A percentile compares a stretch with the other conserved stretches of the same genome.
These are phyloP conservation scores for Spermophilus dauricus DNA, from an alignment of 2,113 vertebrate genomes.

Conservation along the genomic window DNA sequence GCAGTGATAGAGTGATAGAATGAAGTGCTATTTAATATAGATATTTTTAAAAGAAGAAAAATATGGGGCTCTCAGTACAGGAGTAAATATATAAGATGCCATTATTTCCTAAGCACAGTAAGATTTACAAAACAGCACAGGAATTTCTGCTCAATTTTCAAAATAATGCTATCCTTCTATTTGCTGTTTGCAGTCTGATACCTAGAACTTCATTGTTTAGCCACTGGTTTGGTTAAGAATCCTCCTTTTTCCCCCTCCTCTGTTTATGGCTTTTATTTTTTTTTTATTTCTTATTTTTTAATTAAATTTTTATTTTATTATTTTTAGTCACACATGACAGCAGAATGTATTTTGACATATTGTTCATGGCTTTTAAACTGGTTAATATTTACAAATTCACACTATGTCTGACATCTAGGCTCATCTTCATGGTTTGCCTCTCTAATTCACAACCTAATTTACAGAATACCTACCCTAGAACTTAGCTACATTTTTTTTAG, in stretches of 20 bases:
- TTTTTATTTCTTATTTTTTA: too few relatives aligned
- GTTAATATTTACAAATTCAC: not conserved
- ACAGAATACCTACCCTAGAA: not conserved
- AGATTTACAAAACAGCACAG: not conserved
- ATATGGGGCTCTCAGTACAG: not conserved
- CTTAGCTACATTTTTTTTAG: not conserved
- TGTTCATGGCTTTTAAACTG: not conserved
- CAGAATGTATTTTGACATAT: too few relatives aligned
- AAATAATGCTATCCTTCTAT: conserved; percentile 1
- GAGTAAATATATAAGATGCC: not conserved
- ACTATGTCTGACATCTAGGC: not conserved
- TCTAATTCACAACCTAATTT: not conserved
- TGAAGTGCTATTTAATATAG: not conserved
- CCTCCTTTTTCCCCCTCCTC: not conserved
- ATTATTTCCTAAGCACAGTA: not conserved
- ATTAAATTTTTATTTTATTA: too few relatives aligned
- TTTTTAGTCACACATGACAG: too few relatives aligned
- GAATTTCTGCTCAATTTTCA: conserved; percentile 22
- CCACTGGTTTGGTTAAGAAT: not conserved
- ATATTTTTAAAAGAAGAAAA: conserved; percentile 39
- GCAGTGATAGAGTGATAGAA: not conserved
- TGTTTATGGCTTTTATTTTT: not conserved
- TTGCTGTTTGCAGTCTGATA: not conserved
- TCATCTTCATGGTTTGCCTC: not conserved
- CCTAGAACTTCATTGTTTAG: not conserved